Evolutionary conservation across 2,888 invertebrate genomes (phyloP), one percentile per base, ranked within the genome.

Genomic region (Atethmia centrago): DNA sequence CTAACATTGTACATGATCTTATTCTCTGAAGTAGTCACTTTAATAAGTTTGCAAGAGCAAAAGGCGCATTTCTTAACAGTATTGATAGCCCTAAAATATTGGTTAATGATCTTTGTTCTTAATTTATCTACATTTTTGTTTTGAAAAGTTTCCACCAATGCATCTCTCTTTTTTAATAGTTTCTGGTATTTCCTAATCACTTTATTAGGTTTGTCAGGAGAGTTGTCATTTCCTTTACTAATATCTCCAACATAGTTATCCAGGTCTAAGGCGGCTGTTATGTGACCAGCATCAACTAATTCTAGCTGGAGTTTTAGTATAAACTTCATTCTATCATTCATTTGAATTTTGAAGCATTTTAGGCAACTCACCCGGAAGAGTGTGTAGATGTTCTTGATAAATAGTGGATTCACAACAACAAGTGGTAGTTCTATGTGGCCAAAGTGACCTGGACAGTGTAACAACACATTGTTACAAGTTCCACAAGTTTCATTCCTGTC

Each of bases 351-450:
- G 83, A 95, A 97, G 90, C 99, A 99, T 68, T 96, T 94, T 9
- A 98, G 92, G 89, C 99, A 99, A 31, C 97, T 97, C 1, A 98
- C 94, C 80, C 97, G 97, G 67, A 98, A 95, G 14, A 99, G 92
- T 1, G 96, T 97, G 71, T 97, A 97, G 28, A 99, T 96, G 47
- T 97, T 96, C 89, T 97, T 98, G 80, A 98, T 97, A 89, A 99
- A 99, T 63, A 99, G 90, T 0, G 99, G 99, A 96, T 99, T 99
- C 74, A 98, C 97, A 0, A 99, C 98, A 0, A 99, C 97, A 19
- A 99, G 94, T 0, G 99, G 98, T 1, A 99, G 95, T 84, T 98
- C 98, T 80, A 99, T 99, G 91, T 99, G 99, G 0, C 99, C 99
- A 93, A 99, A 98, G 94, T 99, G 99, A 0, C 99, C 99, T 0